Evolutionary conservation across 2,113 vertebrate species (phyloP).

Genomic region (Euleptes europaea): DNA sequence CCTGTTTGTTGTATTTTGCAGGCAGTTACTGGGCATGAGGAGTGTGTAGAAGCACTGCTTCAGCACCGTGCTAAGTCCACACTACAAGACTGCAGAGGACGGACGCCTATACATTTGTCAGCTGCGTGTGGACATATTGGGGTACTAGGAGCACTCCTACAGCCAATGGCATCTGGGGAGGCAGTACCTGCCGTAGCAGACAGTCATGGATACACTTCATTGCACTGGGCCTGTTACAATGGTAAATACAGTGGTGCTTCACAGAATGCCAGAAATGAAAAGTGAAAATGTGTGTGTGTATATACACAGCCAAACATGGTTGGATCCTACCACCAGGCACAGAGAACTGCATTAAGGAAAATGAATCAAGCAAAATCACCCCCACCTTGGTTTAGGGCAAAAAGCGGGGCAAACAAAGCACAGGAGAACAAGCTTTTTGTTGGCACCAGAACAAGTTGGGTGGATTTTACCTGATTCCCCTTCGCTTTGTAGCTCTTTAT

Average conservation of each 20-base stretch:
- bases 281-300: neutral
- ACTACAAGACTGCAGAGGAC: conserved; percentile 87
- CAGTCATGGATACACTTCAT: conserved; percentile 95
- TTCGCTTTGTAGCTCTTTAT: too few relatives aligned
- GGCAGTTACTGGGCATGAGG: conserved; percentile 96
- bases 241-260: conserved; percentile 74
- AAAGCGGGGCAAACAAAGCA: too few relatives aligned
- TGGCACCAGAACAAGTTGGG: too few relatives aligned
- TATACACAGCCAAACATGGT: too few relatives aligned
- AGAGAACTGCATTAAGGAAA: too few relatives aligned
- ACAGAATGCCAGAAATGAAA: neutral
- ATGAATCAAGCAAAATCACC: too few relatives aligned
- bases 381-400: too few relatives aligned
- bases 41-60: conserved; percentile 93
- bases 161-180: conserved; percentile 86
- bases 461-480: too few relatives aligned
- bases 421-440: too few relatives aligned
- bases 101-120: conserved; percentile 93
- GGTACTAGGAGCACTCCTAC: conserved; percentile 91
- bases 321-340: too few relatives aligned
- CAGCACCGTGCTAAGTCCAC: conserved; percentile 92
- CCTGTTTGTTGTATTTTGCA: conserved; percentile 53
- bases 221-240: conserved; percentile 99
- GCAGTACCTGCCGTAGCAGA: conserved; percentile 85
- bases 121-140: conserved; percentile 93